Percentiles rank a stretch among this genome's conserved stretches.
These are phyloP conservation scores for Garra rufa DNA, from an alignment of 2,113 vertebrate species.

Conservation along the genomic window DNA sequence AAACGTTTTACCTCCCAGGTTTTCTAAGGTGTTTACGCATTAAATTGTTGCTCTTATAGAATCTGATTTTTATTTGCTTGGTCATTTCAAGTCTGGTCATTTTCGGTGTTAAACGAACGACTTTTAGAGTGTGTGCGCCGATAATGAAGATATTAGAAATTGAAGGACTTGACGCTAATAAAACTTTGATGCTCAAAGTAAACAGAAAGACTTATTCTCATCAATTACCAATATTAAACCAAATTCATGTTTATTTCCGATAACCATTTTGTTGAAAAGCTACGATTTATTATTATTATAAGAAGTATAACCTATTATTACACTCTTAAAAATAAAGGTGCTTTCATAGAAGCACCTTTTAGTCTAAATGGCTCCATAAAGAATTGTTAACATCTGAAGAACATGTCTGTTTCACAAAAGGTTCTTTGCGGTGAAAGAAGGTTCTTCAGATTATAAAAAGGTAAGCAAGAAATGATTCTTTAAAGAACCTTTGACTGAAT, in stretches of 20 bases:
- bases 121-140: constrained; percentile 86
- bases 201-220: constrained; percentile 42
- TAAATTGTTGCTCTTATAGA: constrained; percentile 90
- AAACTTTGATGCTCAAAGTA: constrained; percentile 82
- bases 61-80: constrained; percentile 86
- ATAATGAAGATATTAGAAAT: constrained; percentile 83
- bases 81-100: constrained; percentile 79
- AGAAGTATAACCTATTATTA: too few species aligned
- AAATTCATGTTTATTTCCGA: background rate
- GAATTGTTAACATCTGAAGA: too few species aligned
- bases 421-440: too few species aligned
- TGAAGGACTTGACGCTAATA: constrained; percentile 78
- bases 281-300: constrained; percentile 14
- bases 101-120: constrained; percentile 86
- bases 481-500: too few species aligned
- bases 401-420: too few species aligned
- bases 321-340: too few species aligned
- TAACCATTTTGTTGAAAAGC: background rate
- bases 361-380: too few species aligned
- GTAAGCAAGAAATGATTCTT: too few species aligned
- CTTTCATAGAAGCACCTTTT: too few species aligned
- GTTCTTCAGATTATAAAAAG: too few species aligned
- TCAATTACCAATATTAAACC: constrained; percentile 9
- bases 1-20: constrained; percentile 85
- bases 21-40: constrained; percentile 96